Percentiles rank a stretch among this genome's conserved stretches.
Conservation (phyloP, 2,888 invertebrate genomes). For the Diarsia dahlii region DNA sequence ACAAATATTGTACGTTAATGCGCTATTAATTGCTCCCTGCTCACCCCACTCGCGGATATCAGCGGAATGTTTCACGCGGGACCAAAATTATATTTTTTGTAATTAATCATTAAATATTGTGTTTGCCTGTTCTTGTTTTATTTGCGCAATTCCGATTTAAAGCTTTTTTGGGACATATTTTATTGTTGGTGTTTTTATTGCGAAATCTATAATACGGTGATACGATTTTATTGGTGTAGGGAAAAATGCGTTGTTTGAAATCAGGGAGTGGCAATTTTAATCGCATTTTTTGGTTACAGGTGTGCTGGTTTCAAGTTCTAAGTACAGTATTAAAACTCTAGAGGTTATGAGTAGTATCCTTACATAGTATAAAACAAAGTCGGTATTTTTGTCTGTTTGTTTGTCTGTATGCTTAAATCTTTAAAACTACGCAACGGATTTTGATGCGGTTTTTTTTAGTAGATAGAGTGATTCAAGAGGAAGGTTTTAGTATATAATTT, state of each 20-base stretch:
- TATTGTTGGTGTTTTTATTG: conserved; percentile 32
- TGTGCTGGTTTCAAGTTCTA: not conserved
- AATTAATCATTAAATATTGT: conserved; percentile 65
- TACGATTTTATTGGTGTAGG: conserved; percentile 26
- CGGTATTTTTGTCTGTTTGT: too few species aligned
- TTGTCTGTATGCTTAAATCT: too few species aligned
- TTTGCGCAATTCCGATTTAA: conserved; percentile 35
- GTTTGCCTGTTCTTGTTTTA: conserved; percentile 47
- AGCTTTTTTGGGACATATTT: conserved; percentile 15
- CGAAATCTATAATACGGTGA: conserved; percentile 28
- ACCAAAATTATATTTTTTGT: conserved; percentile 61
- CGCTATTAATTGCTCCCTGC: conserved; percentile 72
- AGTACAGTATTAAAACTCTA: not conserved
- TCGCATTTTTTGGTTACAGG: not conserved
- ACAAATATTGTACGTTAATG: conserved; percentile 79
- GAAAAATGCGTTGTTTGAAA: not conserved
- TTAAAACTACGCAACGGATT: too few species aligned
- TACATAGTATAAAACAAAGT: too few species aligned
- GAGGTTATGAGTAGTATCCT: not conserved
- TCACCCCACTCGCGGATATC: conserved; percentile 55
- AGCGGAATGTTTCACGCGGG: conserved; percentile 52
- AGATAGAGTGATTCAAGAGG: too few species aligned
- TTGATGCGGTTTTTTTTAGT: too few species aligned
- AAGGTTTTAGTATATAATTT: too few species aligned
- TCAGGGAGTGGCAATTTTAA: not conserved